Conservation (phyloP, 2,113 vertebrate species). For the Phaethornis superciliosus region DNA sequence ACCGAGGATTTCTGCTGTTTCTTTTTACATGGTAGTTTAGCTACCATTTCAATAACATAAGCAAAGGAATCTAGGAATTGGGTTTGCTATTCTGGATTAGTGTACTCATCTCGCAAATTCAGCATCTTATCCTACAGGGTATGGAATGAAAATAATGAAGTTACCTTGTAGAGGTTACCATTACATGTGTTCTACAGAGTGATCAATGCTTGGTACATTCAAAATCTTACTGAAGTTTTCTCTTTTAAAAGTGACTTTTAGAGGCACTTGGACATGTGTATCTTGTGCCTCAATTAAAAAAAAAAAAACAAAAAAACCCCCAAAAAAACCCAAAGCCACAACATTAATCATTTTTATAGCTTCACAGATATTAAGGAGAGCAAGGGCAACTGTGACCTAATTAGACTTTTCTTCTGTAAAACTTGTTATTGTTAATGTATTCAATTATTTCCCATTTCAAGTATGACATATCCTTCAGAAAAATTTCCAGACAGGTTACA, state of each 20-base stretch:
- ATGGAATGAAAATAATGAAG: background rate
- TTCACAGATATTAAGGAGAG: background rate
- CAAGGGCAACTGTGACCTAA: background rate
- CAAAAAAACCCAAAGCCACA: too few relatives aligned
- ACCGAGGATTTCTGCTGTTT: background rate
- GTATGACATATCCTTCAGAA: background rate
- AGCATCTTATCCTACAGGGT: background rate
- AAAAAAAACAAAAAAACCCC: background rate
- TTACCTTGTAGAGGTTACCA: background rate
- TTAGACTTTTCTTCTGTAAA: background rate
- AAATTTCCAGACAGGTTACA: background rate
- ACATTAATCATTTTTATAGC: background rate
- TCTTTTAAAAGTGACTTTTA: background rate
- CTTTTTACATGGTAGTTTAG: background rate
- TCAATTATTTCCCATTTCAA: background rate
- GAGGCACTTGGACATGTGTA: background rate
- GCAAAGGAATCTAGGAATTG: background rate
- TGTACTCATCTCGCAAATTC: background rate
- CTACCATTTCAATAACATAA: background rate
- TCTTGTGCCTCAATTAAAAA: background rate
- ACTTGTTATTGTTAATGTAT: background rate
- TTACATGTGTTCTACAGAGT: background rate
- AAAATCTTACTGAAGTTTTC: background rate
- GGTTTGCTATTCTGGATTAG: background rate
- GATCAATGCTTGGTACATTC: background rate